Percentiles rank a stretch among this genome's conserved stretches.
Evolutionary conservation across 2,797 vertebrate species (phyloP).

Genomic region (Perodicticus potto): DNA sequence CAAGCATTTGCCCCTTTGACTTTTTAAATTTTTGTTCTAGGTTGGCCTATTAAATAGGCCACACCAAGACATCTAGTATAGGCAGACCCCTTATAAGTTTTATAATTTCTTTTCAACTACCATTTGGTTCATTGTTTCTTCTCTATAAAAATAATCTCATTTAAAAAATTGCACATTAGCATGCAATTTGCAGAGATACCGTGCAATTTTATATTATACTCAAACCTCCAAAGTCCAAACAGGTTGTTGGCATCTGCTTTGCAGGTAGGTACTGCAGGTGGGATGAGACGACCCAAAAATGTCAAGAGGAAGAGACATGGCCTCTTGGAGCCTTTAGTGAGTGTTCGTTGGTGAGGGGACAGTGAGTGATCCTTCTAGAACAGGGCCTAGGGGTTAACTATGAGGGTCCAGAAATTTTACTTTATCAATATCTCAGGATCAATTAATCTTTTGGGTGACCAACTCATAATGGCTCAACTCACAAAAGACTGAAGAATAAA

Average conservation of each 20-base stretch:
- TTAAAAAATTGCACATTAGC: constrained; percentile 41
- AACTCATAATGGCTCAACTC: background rate
- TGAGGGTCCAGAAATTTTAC: background rate
- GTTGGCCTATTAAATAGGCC: background rate
- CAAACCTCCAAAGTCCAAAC: background rate
- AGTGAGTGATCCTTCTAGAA: background rate
- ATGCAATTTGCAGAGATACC: background rate
- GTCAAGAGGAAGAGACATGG: background rate
- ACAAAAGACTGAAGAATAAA: background rate
- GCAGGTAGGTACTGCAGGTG: background rate
- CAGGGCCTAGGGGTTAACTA: background rate
- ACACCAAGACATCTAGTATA: background rate
- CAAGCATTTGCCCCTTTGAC: background rate
- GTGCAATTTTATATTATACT: constrained; percentile 62
- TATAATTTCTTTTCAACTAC: constrained; percentile 4
- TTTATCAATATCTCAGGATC: background rate
- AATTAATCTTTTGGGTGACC: background rate
- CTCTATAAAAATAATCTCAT: constrained; percentile 78
- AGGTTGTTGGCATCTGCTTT: background rate
- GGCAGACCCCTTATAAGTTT: background rate
- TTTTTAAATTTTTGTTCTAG: background rate
- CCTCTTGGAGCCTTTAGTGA: background rate
- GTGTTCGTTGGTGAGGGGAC: accelerated
- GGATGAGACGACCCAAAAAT: background rate
- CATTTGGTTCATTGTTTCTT: constrained; percentile 12